phyloP scores from a whole-genome alignment of 1,140 invertebrate genomes.

The Temnothorax longispinosus region DNA sequence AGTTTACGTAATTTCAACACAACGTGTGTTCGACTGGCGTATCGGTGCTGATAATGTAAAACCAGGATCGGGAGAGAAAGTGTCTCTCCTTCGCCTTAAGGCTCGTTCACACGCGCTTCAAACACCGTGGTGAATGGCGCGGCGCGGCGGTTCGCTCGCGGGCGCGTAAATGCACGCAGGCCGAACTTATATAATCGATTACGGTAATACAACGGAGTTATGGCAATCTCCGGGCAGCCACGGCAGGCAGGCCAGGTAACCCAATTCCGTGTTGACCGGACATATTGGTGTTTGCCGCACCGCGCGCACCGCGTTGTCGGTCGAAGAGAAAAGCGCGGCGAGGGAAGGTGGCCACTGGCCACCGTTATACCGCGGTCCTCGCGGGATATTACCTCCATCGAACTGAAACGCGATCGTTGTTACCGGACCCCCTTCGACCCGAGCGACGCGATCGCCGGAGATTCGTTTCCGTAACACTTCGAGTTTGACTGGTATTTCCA shows the following conservation, averaged over 20 bases:
- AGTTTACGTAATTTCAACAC: constrained; percentile 45
- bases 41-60: constrained; percentile 40
- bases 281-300: constrained; percentile 7
- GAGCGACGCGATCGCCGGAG: not conserved
- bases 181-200: constrained; percentile 66
- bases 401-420: constrained; percentile 45
- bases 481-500: not conserved
- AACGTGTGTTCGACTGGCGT: not conserved
- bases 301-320: not conserved
- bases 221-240: constrained; percentile 56
- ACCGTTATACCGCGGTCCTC: not conserved
- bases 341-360: constrained; percentile 2
- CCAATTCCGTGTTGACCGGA: constrained; percentile 63
- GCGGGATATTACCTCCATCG: constrained; percentile 39
- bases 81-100: constrained; percentile 56
- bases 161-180: constrained; percentile 54
- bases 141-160: constrained; percentile 33
- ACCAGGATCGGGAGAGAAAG: constrained; percentile 45
- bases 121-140: constrained; percentile 46
- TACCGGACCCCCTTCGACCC: constrained; percentile 14
- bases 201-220: constrained; percentile 64
- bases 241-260: constrained; percentile 48
- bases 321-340: constrained; percentile 32
- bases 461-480: constrained; percentile 4
- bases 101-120: constrained; percentile 62